These are phyloP conservation scores for Alcis repandata DNA, from an alignment of 2,888 invertebrate genomes.

Conservation along the genomic window DNA sequence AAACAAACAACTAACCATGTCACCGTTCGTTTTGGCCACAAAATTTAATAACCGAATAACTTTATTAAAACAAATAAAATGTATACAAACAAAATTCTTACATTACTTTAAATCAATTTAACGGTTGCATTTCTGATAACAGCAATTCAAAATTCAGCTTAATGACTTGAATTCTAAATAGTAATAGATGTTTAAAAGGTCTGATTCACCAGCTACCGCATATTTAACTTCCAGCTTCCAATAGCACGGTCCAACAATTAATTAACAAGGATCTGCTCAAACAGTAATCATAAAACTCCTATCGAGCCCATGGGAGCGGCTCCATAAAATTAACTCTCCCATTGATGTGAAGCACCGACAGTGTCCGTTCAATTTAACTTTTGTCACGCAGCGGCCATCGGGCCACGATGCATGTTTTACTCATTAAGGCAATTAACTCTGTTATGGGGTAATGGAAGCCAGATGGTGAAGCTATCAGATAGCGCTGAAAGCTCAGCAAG, in stretches of 20 bases:
- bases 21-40: no score
- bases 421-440: slow-evolving; percentile 70
- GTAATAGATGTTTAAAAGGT: background rate
- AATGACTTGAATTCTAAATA: background rate
- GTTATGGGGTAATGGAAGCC: slow-evolving; percentile 41
- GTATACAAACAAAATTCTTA: no score
- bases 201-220: background rate
- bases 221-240: background rate
- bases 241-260: slow-evolving; percentile 14
- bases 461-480: slow-evolving; percentile 25
- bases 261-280: slow-evolving; percentile 10
- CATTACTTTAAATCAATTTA: no score
- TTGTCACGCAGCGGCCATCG: slow-evolving; percentile 40
- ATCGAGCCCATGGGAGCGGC: slow-evolving; percentile 22
- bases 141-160: background rate
- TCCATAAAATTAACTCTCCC: slow-evolving; percentile 36
- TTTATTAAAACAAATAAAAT: no score
- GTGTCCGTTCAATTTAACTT: slow-evolving; percentile 43
- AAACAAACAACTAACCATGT: no score
- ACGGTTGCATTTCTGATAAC: no score
- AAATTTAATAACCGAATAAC: no score
- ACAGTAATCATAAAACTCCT: slow-evolving; percentile 21
- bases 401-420: slow-evolving; percentile 59
- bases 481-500: background rate
- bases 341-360: slow-evolving; percentile 34